Evolutionary conservation across 2,888 invertebrate species (phyloP).

Genomic region (Allolobophora icterica): DNA sequence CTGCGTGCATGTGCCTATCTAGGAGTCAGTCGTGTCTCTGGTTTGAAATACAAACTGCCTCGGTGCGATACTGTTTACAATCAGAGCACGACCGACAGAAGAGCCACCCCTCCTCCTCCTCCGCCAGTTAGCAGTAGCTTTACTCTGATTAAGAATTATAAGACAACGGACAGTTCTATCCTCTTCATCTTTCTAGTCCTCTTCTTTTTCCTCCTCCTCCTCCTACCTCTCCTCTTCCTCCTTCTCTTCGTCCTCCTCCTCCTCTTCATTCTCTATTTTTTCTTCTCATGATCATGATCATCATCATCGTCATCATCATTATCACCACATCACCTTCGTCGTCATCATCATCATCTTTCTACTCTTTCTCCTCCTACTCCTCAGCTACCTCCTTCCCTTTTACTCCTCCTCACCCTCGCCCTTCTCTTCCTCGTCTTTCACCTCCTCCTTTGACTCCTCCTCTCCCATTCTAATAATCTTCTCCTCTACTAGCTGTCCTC

Average conservation of each 20-base stretch:
- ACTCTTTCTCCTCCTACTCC: too few relatives aligned
- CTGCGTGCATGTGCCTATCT: not conserved
- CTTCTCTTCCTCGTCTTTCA: not conserved
- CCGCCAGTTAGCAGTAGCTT: not conserved
- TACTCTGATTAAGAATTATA: conserved; percentile 3
- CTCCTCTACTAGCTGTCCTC: not conserved
- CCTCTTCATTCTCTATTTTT: not conserved
- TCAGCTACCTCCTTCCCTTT: too few relatives aligned
- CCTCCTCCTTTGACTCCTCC: not conserved
- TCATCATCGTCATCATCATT: conserved; percentile 33
- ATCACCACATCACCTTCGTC: not conserved
- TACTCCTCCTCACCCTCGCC: not conserved
- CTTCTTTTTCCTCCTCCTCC: not conserved
- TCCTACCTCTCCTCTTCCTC: not conserved
- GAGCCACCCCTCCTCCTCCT: not conserved
- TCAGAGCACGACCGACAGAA: not conserved
- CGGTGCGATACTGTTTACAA: conserved; percentile 36
- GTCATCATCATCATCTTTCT: too few relatives aligned
- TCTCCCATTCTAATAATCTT: not conserved
- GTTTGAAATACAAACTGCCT: not conserved
- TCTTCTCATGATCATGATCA: conserved; percentile 28
- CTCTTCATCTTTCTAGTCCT: not conserved
- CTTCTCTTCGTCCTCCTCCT: not conserved
- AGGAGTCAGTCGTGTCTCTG: not conserved
- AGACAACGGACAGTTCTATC: not conserved